Percentiles rank a stretch among this genome's conserved stretches.
phyloP scores from a whole-genome alignment of 1,140 invertebrate species.

The Drosophila kanapiae region DNA sequence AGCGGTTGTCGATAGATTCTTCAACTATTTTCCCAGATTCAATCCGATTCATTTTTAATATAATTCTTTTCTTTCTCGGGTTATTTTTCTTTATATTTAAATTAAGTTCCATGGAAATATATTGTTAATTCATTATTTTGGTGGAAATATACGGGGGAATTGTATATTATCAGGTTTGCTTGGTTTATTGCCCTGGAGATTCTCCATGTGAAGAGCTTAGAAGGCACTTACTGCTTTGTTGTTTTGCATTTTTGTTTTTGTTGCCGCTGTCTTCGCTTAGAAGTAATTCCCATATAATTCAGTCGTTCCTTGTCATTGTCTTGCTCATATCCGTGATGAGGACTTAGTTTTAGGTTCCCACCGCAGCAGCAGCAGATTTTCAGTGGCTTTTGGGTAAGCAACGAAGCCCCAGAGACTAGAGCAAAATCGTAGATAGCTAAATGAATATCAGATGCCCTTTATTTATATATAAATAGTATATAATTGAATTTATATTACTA shows the following conservation, averaged over 20 bases:
- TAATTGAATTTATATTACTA: background rate
- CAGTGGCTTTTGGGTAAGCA: conserved; percentile 31
- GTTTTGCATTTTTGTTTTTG: background rate
- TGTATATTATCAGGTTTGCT: background rate
- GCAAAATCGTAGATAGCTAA: background rate
- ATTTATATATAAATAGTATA: background rate
- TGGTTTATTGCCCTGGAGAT: conserved; percentile 41
- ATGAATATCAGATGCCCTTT: conserved; percentile 3
- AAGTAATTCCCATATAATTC: conserved; percentile 58
- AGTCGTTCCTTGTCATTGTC: conserved; percentile 58
- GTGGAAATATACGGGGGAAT: too few species aligned
- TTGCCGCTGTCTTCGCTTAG: conserved; percentile 31
- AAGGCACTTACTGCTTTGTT: conserved; percentile 7
- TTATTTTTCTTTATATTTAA: background rate
- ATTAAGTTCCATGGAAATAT: background rate
- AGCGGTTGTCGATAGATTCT: background rate
- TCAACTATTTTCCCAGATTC: background rate
- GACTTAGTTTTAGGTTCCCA: conserved; percentile 53
- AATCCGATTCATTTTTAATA: background rate
- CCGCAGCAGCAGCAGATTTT: conserved; percentile 17
- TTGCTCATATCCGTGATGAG: conserved; percentile 60
- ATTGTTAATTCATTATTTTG: background rate
- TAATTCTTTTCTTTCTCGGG: background rate
- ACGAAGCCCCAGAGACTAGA: background rate
- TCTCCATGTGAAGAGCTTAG: conserved; percentile 13